Base-by-base conservation (phyloP, 2,797 vertebrate species). In the Scolopax bukidnonensis region DNA sequence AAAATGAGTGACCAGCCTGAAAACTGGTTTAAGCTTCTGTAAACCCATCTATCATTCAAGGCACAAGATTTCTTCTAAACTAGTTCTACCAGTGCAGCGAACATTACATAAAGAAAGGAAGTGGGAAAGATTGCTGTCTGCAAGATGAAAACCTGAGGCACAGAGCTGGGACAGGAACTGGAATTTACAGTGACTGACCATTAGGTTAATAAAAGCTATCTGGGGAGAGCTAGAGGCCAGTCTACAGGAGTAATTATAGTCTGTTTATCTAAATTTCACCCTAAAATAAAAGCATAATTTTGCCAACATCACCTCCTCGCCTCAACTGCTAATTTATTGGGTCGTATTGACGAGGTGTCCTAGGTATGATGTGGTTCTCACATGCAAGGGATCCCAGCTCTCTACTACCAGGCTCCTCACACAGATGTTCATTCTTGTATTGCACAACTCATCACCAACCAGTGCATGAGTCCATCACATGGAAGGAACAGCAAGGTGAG, bases 11-110 rank as follows among this genome's bases (percentile, higher is more conserved):
- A 91, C 61, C 59, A 76, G 80, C 54, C 51, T 86, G 61, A 81
- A 88, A 93, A 95, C 32, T 23, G 50, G 28, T 85, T 92, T 92
- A 77, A 85, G 64, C 81, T 80, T 87, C 90, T 87, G 25, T 60
- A 91, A 83, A 91, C 18, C 32, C 64, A 77, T 80, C 32, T 71
- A 76, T 68, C 71, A 77, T 70, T 91, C 50, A 87, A 84, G 30
- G 60, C 33, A 71, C 30, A 61, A 51, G 40, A 89, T 38, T 77
- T 80, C 48, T 79, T 89, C 68, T 91, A 68, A 89, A 77, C 68
- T 47, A 89, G 61, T 61, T 94, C 84, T 33, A 89, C 71, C 4
- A 4, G 69, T 71, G 30, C 70, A 89, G 57, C 51, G 43, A 93
- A 87, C 45, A 92, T 57, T 41, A 77, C 19, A 43, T 4, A 69